Conservation (phyloP, 2,113 vertebrate genomes). For the Muscicapa adusta region DNA sequence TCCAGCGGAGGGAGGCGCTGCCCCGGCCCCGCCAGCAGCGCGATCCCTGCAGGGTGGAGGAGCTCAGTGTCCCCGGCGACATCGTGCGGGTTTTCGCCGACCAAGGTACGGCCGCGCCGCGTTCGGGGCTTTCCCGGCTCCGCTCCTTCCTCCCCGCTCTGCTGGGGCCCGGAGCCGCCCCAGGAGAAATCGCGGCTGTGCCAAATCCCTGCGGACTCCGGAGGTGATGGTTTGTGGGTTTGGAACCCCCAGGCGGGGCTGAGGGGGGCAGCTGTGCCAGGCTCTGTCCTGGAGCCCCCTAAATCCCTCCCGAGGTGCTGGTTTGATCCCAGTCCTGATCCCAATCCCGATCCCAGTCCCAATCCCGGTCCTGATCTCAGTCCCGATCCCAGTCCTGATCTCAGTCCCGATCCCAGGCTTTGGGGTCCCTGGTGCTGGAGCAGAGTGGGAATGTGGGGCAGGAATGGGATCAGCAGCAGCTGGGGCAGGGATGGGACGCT, state of each 20-base stretch:
- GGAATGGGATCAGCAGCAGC: background rate
- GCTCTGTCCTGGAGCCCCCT: background rate
- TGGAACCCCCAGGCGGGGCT: accelerated
- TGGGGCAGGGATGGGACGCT: accelerated
- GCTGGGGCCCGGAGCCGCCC: too few relatives aligned
- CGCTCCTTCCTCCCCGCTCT: background rate
- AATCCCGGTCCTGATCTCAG: background rate
- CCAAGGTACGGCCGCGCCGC: slow-evolving; percentile 72
- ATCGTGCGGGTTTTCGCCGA: slow-evolving; percentile 84
- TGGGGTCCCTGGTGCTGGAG: background rate
- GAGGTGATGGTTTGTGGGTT: accelerated
- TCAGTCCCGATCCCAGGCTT: accelerated
- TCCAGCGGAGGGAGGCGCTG: slow-evolving; percentile 47
- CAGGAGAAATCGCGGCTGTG: accelerated
- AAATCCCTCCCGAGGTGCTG: accelerated
- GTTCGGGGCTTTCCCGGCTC: background rate
- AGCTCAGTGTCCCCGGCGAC: slow-evolving; percentile 86
- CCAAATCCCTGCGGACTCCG: accelerated
- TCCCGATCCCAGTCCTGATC: accelerated
- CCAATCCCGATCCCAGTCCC: accelerated
- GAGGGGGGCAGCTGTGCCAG: background rate
- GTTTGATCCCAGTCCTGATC: background rate
- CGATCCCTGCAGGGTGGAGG: slow-evolving; percentile 80
- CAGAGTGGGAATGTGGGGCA: background rate
- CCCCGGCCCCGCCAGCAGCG: background rate